Evolutionary conservation across 2,113 vertebrate species (phyloP), one percentile per base, ranked within the genome.

Genomic region (Jacana jacana): DNA sequence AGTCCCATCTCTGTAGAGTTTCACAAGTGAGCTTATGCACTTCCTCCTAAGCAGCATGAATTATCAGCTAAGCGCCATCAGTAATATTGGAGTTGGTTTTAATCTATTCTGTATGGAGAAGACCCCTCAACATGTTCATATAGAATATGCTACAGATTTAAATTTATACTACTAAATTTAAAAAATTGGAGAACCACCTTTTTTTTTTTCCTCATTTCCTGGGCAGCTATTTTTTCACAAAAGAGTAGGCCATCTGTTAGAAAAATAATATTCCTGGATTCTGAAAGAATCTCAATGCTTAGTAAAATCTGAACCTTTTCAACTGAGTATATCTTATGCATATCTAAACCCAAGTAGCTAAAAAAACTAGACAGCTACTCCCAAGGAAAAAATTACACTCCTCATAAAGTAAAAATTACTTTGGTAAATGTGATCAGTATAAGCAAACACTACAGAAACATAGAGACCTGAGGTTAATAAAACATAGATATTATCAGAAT

Each of bases 221-320:
- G 18, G 39, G 52, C 13, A 61, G 46, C 27, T 77, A 5, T 60
- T 80, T 80, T 88, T 80, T 72, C n/a, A 60, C 28, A 61, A 57
- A 18, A 73, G 14, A 76, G 39, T 19, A 51, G 4, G 11, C 10
- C 35, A 48, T 49, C n/a, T 84, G 42, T 54, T 91, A 86, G n/a
- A 69, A 92, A 75, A 85, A 55, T n/a, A 37, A 40, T 23, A 42
- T 49, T 80, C 28, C 18, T 89, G 37, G 12, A 69, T 66, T 96
- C 25, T 64, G 51, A 65, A 96, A 82, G 55, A 63, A 46, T 73
- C 39, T 83, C 42, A 71, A 7, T 68, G n/a, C 31, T 69, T 39
- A 87, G 77, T 88, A 94, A 95, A 91, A 90, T 86, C 63, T 39
- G 54, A 86, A 70, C 9, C 22, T 92, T 96, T 95, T 57, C 61